A percentile compares a stretch with the other conserved stretches of the same genome.
These are phyloP conservation scores for Leucophenga maculata DNA, from an alignment of 2,888 invertebrate species.

Conservation along the genomic window DNA sequence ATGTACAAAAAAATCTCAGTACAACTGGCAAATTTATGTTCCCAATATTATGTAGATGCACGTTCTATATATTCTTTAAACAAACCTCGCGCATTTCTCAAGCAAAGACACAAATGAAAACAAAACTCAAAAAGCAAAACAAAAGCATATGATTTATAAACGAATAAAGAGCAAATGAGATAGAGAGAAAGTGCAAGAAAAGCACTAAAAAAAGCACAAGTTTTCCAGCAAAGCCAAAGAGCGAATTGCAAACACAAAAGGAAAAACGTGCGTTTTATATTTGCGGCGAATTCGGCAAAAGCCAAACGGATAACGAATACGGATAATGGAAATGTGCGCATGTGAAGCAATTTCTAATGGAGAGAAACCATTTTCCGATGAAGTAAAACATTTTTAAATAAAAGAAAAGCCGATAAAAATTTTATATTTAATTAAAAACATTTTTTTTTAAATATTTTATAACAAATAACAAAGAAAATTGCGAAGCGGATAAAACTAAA, in stretches of 20 bases:
- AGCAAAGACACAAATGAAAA: constrained; percentile 6
- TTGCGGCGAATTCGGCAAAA: constrained; percentile 28
- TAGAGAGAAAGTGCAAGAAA: constrained; percentile 25
- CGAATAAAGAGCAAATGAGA: not conserved
- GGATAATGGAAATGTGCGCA: constrained; percentile 4
- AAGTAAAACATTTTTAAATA: not conserved
- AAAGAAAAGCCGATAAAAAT: not conserved
- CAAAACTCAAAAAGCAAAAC: constrained; percentile 2
- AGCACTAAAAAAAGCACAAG: constrained; percentile 24
- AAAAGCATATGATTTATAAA: not conserved
- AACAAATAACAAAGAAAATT: not conserved
- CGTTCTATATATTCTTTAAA: too few relatives aligned
- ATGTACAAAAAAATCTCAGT: too few relatives aligned
- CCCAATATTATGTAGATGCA: too few relatives aligned
- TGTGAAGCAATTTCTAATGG: too few relatives aligned
- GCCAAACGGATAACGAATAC: constrained; percentile 13
- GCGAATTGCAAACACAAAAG: constrained; percentile 17
- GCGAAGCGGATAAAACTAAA: not conserved
- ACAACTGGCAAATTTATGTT: too few relatives aligned
- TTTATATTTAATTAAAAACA: too few relatives aligned
- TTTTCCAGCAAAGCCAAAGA: not conserved
- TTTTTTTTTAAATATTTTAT: not conserved
- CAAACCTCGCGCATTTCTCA: not conserved
- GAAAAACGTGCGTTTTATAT: constrained; percentile 3
- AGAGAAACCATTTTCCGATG: too few relatives aligned